phyloP scores from a whole-genome alignment of 2,888 invertebrate genomes.

The Luperina testacea region DNA sequence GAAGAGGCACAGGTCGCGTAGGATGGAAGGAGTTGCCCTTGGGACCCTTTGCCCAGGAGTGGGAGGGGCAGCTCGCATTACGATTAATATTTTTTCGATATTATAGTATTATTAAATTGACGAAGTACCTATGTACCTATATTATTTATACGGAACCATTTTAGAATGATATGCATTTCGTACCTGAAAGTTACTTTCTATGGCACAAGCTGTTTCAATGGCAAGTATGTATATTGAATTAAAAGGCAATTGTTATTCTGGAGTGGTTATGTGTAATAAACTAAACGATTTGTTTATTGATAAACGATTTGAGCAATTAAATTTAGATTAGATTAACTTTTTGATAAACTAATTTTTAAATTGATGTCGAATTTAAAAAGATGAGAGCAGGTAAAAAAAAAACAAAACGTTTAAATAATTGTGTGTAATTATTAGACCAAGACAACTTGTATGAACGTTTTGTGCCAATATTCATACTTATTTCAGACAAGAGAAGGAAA shows the following conservation, averaged over 20 bases:
- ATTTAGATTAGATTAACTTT: constrained; percentile 36
- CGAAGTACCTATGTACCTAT: background rate
- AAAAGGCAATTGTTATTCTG: constrained; percentile 42
- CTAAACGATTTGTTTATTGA: constrained; percentile 46
- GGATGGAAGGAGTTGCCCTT: no score
- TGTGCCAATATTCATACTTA: no score
- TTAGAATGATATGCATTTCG: constrained; percentile 1
- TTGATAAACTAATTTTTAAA: constrained; percentile 16
- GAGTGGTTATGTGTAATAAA: constrained; percentile 50
- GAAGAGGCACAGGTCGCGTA: background rate
- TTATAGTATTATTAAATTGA: background rate
- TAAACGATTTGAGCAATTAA: constrained; percentile 33
- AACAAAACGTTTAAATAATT: background rate
- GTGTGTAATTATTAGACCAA: background rate
- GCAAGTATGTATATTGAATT: constrained; percentile 27
- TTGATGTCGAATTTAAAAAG: background rate
- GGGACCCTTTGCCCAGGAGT: background rate
- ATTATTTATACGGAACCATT: constrained; percentile 33
- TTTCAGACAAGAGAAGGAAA: background rate
- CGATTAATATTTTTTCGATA: background rate
- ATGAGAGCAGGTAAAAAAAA: background rate
- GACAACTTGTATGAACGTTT: background rate
- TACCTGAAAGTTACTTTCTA: constrained; percentile 11
- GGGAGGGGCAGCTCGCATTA: background rate
- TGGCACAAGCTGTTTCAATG: constrained; percentile 27